Percentiles rank a stretch among this genome's conserved stretches.
Conservation (phyloP, 2,888 invertebrate genomes). For the Cinara cedri region DNA sequence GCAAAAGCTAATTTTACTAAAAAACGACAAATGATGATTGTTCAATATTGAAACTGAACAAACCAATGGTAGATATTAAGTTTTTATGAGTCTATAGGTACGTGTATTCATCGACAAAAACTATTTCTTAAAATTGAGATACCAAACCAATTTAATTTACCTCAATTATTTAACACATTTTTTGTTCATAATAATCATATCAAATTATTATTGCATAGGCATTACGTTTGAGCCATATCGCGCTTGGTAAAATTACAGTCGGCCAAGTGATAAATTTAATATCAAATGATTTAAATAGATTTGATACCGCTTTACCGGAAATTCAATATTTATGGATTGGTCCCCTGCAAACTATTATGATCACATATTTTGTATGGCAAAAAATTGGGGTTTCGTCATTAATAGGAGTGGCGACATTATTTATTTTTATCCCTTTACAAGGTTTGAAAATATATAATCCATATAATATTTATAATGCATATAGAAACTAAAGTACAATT, state of each 20-base stretch:
- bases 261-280: slow-evolving; percentile 74
- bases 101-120: too few relatives aligned
- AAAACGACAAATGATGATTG: too few relatives aligned
- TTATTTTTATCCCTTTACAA: slow-evolving; percentile 64
- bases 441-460: background rate
- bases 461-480: too few relatives aligned
- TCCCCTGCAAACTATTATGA: slow-evolving; percentile 79
- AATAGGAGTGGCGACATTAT: slow-evolving; percentile 62
- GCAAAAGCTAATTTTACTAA: too few relatives aligned
- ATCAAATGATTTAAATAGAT: slow-evolving; percentile 89
- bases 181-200: slow-evolving; percentile 55
- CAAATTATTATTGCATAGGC: slow-evolving; percentile 64
- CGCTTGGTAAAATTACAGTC: slow-evolving; percentile 80
- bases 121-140: too few relatives aligned
- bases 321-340: slow-evolving; percentile 92
- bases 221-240: slow-evolving; percentile 77
- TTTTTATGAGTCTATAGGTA: too few relatives aligned
- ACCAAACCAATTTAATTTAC: too few relatives aligned
- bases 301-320: slow-evolving; percentile 87
- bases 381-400: slow-evolving; percentile 68
- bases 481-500: background rate
- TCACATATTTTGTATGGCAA: slow-evolving; percentile 75
- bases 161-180: background rate
- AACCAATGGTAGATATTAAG: too few relatives aligned
- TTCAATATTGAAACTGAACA: too few relatives aligned